Percentiles rank a stretch among this genome's conserved stretches.
These are phyloP conservation scores for Salvelinus namaycush DNA, from an alignment of 2,113 vertebrate genomes.

Conservation along the genomic window DNA sequence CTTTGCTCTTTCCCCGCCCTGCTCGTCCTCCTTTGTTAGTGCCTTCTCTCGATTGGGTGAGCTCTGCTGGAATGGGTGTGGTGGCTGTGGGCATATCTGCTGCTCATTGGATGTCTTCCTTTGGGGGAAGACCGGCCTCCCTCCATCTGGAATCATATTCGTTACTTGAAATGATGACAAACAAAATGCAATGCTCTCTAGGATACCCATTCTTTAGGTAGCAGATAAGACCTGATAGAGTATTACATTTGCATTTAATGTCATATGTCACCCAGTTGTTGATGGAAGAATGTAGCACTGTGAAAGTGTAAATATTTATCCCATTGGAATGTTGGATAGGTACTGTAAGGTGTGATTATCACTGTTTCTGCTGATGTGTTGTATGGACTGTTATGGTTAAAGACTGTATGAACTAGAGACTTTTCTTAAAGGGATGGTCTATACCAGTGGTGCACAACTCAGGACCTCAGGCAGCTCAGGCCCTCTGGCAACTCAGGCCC, in stretches of 20 bases:
- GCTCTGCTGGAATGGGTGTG: conserved; percentile 23
- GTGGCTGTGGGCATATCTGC: conserved; percentile 27
- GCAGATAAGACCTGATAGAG: conserved; percentile 8
- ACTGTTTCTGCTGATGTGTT: neutral
- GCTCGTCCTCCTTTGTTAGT: conserved; percentile 51
- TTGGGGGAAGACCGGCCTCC: conserved; percentile 25
- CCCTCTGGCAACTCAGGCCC: no score
- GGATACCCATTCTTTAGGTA: conserved; percentile 21
- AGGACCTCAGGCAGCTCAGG: no score
- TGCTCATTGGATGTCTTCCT: conserved; percentile 43
- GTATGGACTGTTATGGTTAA: neutral
- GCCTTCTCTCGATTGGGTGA: conserved; percentile 61
- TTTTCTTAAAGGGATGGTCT: neutral
- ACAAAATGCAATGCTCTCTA: conserved; percentile 13
- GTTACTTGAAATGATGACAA: conserved; percentile 55
- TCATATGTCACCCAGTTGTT: conserved; percentile 4
- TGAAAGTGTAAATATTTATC: conserved; percentile 27
- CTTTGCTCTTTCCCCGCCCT: neutral
- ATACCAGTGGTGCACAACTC: no score
- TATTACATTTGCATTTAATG: neutral
- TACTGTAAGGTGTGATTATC: neutral
- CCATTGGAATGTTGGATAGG: conserved; percentile 17
- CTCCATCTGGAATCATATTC: conserved; percentile 18
- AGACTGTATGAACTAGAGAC: neutral
- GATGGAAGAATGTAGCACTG: conserved; percentile 28